Percentiles rank a stretch among this genome's conserved stretches.
Evolutionary conservation across 2,888 invertebrate species (phyloP).

Genomic region (Chrysomela aeneicollis): DNA sequence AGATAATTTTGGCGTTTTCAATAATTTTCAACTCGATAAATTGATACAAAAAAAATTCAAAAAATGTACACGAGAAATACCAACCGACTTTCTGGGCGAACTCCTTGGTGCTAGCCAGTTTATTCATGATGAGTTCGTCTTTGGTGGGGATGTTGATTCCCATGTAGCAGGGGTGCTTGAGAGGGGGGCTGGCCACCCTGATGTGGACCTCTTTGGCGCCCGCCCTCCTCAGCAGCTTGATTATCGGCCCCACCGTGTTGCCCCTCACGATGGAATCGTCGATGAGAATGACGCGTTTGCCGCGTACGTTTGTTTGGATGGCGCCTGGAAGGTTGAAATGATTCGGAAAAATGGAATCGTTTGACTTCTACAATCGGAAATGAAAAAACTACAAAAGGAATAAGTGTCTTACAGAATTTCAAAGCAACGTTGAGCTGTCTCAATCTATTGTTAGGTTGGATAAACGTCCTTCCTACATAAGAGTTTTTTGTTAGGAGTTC

Average conservation of each 20-base stretch:
- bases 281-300: conserved; percentile 88
- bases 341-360: neutral
- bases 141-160: conserved; percentile 99
- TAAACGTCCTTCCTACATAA: conserved; percentile 97
- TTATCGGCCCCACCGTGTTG: conserved; percentile 96
- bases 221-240: conserved; percentile 87
- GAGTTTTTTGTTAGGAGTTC: conserved; percentile 96
- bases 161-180: conserved; percentile 97
- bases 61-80: conserved; percentile 57
- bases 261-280: conserved; percentile 98
- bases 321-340: conserved; percentile 65
- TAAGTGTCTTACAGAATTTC: conserved; percentile 76
- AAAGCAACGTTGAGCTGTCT: conserved; percentile 93
- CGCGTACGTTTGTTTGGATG: conserved; percentile 86
- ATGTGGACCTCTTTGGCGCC: conserved; percentile 98
- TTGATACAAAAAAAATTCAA: too few relatives aligned
- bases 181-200: conserved; percentile 94
- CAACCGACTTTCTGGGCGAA: conserved; percentile 88
- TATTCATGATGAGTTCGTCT: conserved; percentile 95
- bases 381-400: too few relatives aligned
- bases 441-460: conserved; percentile 91
- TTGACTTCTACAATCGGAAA: too few relatives aligned
- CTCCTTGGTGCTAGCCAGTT: conserved; percentile 70
- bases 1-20: too few relatives aligned
- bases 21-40: too few relatives aligned